A percentile compares a stretch with the other conserved stretches of the same genome.
These are phyloP conservation scores for Crioceris asparagi DNA, from an alignment of 2,888 invertebrate species.

Conservation along the genomic window DNA sequence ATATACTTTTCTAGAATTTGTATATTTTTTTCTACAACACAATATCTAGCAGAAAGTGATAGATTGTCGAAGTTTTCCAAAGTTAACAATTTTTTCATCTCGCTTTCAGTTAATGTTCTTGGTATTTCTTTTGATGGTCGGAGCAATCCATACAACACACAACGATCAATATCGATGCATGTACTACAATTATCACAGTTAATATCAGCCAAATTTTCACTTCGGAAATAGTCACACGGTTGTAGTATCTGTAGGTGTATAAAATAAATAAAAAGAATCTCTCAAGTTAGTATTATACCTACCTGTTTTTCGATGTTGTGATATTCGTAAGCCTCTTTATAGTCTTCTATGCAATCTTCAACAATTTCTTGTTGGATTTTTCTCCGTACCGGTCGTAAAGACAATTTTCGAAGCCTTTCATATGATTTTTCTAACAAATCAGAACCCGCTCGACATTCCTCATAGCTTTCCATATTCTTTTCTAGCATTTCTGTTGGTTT, in stretches of 20 bases:
- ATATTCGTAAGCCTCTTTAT: constrained; percentile 22
- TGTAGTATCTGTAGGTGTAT: constrained; percentile 15
- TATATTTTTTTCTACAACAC: constrained; percentile 27
- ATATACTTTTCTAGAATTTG: constrained; percentile 25
- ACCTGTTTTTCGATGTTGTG: constrained; percentile 26
- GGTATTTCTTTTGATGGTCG: constrained; percentile 16
- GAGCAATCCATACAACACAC: constrained; percentile 28
- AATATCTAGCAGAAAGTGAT: constrained; percentile 28
- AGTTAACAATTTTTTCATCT: constrained; percentile 26
- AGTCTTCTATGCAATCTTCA: constrained; percentile 19
- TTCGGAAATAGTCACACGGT: constrained; percentile 21
- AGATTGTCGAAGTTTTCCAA: constrained; percentile 33
- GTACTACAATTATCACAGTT: constrained; percentile 22
- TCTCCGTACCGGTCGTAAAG: constrained; percentile 23
- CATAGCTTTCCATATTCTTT: too few relatives aligned
- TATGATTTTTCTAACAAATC: constrained; percentile 22
- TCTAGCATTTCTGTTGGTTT: too few relatives aligned
- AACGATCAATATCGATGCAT: constrained; percentile 30
- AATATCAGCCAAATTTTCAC: constrained; percentile 14
- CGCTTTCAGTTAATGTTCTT: constrained; percentile 22
- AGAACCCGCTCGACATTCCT: too few relatives aligned
- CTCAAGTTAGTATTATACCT: too few relatives aligned
- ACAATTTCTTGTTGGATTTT: constrained; percentile 18
- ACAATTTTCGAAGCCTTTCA: constrained; percentile 25
- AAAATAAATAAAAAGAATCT: too few relatives aligned